Conservation (phyloP, 1,140 invertebrate species). For the Drosophila lini region DNA sequence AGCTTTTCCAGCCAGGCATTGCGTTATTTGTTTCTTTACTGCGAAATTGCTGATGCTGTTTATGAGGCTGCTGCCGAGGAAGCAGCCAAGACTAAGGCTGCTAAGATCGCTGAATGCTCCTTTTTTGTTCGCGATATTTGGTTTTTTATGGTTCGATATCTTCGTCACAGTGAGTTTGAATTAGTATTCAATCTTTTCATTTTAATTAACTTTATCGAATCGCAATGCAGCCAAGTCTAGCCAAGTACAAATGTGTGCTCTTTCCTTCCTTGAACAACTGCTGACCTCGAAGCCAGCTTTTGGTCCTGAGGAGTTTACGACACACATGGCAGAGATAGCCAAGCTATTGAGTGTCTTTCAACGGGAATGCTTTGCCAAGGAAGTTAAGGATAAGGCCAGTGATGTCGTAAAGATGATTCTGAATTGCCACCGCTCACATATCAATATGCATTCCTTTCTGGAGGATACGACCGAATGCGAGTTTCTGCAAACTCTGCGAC, state of each 20-base stretch:
- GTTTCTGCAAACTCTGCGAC: conserved; percentile 32
- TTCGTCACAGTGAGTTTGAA: conserved; percentile 48
- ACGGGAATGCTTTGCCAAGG: conserved; percentile 6
- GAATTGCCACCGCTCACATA: conserved; percentile 5
- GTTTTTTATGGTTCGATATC: conserved; percentile 57
- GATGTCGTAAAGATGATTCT: conserved; percentile 22
- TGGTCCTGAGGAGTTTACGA: neutral
- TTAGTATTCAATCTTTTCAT: no score
- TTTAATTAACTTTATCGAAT: neutral
- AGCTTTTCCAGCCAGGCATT: conserved; percentile 43
- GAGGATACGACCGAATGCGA: conserved; percentile 53
- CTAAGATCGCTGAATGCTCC: neutral
- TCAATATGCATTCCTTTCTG: conserved; percentile 41
- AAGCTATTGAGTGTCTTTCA: conserved; percentile 48
- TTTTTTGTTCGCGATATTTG: conserved; percentile 65
- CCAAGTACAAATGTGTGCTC: conserved; percentile 42
- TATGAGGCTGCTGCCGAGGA: conserved; percentile 33
- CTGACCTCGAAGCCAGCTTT: conserved; percentile 26
- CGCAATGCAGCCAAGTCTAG: conserved; percentile 31
- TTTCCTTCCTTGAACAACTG: conserved; percentile 46
- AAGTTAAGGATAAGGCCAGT: conserved; percentile 13
- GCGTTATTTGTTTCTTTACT: conserved; percentile 59
- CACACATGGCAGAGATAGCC: conserved; percentile 51
- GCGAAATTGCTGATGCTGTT: conserved; percentile 54
- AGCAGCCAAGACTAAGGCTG: neutral